Evolutionary conservation across 2,888 invertebrate species (phyloP).

Genomic region (Oasisia sp.): DNA sequence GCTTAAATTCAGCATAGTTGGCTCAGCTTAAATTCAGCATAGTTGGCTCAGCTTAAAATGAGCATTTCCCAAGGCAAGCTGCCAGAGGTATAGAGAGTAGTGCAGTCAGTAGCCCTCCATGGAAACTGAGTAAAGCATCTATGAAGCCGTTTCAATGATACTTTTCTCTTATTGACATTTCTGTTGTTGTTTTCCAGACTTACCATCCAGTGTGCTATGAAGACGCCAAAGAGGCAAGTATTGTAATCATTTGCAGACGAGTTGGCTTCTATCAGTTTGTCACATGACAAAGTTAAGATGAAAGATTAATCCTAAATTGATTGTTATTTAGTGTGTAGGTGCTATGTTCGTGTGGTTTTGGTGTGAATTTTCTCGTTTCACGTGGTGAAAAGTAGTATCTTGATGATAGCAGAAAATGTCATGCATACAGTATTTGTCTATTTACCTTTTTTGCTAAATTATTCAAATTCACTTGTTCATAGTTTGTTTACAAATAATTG

Average conservation of each 20-base stretch:
- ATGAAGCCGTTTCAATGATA: neutral
- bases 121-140: neutral
- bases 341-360: neutral
- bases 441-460: neutral
- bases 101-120: no score
- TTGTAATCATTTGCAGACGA: neutral
- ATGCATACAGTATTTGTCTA: neutral
- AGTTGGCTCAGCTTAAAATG: no score
- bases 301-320: neutral
- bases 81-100: neutral
- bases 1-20: no score
- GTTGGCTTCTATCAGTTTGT: neutral
- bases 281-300: neutral
- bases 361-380: neutral
- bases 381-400: neutral
- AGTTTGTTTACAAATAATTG: neutral
- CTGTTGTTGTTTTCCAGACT: slow-evolving; percentile 30
- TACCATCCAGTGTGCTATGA: slow-evolving; percentile 44
- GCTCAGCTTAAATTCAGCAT: no score
- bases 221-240: slow-evolving; percentile 36
- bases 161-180: neutral
- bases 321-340: neutral
- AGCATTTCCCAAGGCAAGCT: no score
- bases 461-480: neutral
- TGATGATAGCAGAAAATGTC: neutral